Base-by-base conservation (phyloP, 2,113 vertebrate species). In the Myotis yumanensis region DNA sequence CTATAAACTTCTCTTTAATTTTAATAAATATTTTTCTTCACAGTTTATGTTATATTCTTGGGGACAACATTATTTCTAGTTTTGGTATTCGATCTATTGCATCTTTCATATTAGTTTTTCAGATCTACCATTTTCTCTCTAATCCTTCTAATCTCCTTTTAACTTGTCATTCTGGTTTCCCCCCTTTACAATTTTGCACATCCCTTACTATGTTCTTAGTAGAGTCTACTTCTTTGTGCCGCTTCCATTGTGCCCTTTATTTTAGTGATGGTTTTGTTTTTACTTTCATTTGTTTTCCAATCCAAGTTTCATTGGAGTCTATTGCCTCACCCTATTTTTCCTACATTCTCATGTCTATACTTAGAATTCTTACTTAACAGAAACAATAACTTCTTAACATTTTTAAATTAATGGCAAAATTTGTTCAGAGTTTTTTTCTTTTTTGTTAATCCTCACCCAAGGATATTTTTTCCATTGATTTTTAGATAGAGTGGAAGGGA, bases 21-120 rank as follows among this genome's bases (percentile, higher is more conserved):
- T 64, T 43, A 71, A 81, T 66, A 84, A 93, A 52, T 92, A 81
- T 69, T 59, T 95, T 75, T 80, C 35, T 69, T 52, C 17, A 84
- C 6, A 73, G 10, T 73, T 73, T 76, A 64, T 85, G 2, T n/a
- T 81, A 9, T 77, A 7, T 52, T 64, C 35, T 69, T 64, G 4
- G 11, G 17, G 69, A 52, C 28, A 93, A 16, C 3, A 52, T 72
- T 80, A 72, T 92, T 69, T 76, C 2, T 79, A 43, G 15, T 30
- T 91, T 72, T 17, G 7, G 54, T 40, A 48, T 72, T 72, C 6
- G 83, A 35, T 66, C 17, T 35, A 28, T 14, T 84, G 8, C 23
- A 72, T 25, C n/a, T 30, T 92, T 79, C n/a, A 59, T 51, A 75
- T 43, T 23, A 48, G 11, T 73, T 90, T 83, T 66, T 20, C 17